Base-by-base conservation (phyloP, 2,797 vertebrate genomes). In the Pangasius sanitwongsei region DNA sequence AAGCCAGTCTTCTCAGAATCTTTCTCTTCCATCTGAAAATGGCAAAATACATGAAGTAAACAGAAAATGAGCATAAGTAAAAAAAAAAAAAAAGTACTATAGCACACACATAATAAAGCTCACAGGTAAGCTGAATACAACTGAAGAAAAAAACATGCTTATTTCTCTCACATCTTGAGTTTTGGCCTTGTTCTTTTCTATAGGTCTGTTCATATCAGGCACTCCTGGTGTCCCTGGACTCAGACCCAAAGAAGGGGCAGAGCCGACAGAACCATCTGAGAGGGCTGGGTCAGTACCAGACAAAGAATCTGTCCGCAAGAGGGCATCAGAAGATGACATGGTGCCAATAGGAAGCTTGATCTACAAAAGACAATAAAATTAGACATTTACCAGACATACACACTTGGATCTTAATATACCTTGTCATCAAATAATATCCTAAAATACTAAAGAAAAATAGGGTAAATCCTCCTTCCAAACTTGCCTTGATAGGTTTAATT, bases 1-100 rank as follows among this genome's bases (percentile, higher is more conserved):
- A 98, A 98, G 28, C 97, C 98, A 0, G 97, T 97, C 91, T 98
- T 98, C 92, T 98, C 97, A 0, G 97, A 97, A 87, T 98, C 97
- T 82, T 97, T 98, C 88, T 98, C 97, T 87, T 98, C 97, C 69
- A 97, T 97, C 96, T 98, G 28, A 67, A 87, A 83, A 31, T 37
- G 13, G 57, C 9, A 85, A 72, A 83, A 88, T 57, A 48, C 6
- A 61, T 16, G 12, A 37, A 57, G 25, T 84, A 72, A 78, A 72
- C 2, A 86, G 12, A 61, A 44, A 1, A 16, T 1, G 53, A 57
- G 57, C 6, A 75, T 12, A 23, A 31, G 23, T n/a, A 44, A 37
- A 37, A 37, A 48, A 28, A 37, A 37, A 37, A 37, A 55, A 61
- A 44, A 81, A 34, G 2, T 6, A 55, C 6, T 70, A 16, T 61